Conservation (phyloP, 2,113 vertebrate genomes). For the Melospiza georgiana region DNA sequence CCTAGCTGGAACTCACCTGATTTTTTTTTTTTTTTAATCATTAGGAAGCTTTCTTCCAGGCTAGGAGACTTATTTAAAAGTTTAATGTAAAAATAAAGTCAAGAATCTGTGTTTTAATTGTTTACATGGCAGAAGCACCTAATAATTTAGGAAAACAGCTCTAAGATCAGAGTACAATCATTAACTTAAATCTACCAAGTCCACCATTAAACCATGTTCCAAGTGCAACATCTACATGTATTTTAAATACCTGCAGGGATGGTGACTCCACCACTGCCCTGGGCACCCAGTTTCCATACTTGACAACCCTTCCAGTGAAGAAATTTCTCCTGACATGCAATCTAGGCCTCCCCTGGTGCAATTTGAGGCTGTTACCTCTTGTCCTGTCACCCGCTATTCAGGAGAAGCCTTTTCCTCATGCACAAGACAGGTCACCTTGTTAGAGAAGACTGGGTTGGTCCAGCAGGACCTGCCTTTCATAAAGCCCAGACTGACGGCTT, state of each 20-base stretch:
- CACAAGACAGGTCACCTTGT: neutral
- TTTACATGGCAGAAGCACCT: neutral
- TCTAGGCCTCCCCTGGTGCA: neutral
- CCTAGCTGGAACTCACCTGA: neutral
- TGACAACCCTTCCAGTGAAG: neutral
- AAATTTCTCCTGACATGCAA: neutral
- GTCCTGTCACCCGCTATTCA: neutral
- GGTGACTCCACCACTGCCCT: neutral
- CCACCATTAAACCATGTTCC: neutral
- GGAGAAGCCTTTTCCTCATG: neutral
- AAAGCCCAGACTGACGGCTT: neutral
- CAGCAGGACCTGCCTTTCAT: neutral
- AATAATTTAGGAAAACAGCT: neutral
- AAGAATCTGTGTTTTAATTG: neutral
- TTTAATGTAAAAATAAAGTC: neutral
- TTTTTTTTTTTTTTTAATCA: neutral
- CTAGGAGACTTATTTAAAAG: neutral
- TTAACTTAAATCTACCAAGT: neutral
- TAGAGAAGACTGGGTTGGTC: neutral
- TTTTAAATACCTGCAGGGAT: neutral
- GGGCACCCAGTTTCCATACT: neutral
- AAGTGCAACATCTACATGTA: neutral
- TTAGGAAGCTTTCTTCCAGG: neutral
- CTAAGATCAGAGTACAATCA: neutral
- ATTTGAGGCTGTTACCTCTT: neutral